These are phyloP conservation scores for Leguminivora glycinivorella DNA, from an alignment of 1,140 invertebrate genomes.

Conservation along the genomic window DNA sequence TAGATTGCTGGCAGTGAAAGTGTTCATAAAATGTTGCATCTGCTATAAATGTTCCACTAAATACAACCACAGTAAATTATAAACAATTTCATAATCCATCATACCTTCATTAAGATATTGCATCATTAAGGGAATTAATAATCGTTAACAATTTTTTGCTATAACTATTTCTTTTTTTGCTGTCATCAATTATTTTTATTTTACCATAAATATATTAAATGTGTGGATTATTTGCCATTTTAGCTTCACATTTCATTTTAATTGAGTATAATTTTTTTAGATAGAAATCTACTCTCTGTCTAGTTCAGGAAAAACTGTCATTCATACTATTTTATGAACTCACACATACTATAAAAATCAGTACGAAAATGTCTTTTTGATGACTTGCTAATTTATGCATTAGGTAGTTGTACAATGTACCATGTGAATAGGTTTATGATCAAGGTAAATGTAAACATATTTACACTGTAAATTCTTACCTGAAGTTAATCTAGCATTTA, in stretches of 20 bases:
- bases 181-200: too few relatives aligned
- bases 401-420: slow-evolving; percentile 69
- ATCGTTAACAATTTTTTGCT: neutral
- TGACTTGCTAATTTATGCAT: slow-evolving; percentile 31
- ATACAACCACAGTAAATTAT: neutral
- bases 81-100: neutral
- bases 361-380: neutral
- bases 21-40: too few relatives aligned
- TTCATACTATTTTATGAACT: too few relatives aligned
- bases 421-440: slow-evolving; percentile 56
- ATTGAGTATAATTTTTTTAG: neutral
- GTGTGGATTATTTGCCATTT: slow-evolving; percentile 11
- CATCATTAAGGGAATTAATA: neutral
- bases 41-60: too few relatives aligned
- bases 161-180: neutral
- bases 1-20: too few relatives aligned
- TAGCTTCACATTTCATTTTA: neutral
- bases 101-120: neutral
- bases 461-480: neutral
- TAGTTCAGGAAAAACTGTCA: too few relatives aligned
- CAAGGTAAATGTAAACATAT: slow-evolving; percentile 14
- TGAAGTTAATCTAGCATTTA: slow-evolving; percentile 23
- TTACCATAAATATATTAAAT: too few relatives aligned
- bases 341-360: neutral
- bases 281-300: neutral